Evolutionary conservation across 2,113 vertebrate species (phyloP).

Genomic region (Laterallus jamaicensis): DNA sequence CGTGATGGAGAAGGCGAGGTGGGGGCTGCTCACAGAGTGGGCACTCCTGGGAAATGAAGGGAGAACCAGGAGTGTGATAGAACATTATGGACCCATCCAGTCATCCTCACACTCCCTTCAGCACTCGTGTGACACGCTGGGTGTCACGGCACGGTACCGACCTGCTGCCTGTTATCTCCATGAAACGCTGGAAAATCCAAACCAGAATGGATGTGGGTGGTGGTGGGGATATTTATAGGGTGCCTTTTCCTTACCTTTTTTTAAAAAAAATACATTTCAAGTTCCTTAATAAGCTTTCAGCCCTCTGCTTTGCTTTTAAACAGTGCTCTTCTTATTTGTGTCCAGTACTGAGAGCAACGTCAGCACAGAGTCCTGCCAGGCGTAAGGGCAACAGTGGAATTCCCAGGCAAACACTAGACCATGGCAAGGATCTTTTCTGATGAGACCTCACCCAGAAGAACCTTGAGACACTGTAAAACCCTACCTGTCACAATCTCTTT

Average conservation of each 20-base stretch:
- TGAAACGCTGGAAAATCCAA: neutral
- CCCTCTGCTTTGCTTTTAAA: neutral
- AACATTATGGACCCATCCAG: neutral
- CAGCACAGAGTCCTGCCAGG: neutral
- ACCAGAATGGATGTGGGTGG: neutral
- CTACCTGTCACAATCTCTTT: neutral
- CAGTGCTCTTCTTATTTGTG: neutral
- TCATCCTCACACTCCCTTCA: neutral
- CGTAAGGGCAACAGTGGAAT: neutral
- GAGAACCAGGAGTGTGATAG: neutral
- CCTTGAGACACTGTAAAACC: neutral
- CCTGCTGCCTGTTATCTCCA: neutral
- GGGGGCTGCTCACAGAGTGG: neutral
- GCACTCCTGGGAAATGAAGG: neutral
- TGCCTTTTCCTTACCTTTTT: neutral
- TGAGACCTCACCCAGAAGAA: neutral
- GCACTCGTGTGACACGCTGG: neutral
- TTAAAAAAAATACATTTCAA: neutral
- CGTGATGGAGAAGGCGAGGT: fast-evolving
- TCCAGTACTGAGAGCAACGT: neutral
- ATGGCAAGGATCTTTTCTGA: neutral
- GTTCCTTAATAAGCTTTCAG: neutral
- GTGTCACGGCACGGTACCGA: neutral
- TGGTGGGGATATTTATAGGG: neutral
- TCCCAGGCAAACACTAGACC: fast-evolving